Percentiles rank a stretch among this genome's conserved stretches.
Evolutionary conservation across 2,113 vertebrate genomes (phyloP).

Genomic region (Lophius piscatorius): DNA sequence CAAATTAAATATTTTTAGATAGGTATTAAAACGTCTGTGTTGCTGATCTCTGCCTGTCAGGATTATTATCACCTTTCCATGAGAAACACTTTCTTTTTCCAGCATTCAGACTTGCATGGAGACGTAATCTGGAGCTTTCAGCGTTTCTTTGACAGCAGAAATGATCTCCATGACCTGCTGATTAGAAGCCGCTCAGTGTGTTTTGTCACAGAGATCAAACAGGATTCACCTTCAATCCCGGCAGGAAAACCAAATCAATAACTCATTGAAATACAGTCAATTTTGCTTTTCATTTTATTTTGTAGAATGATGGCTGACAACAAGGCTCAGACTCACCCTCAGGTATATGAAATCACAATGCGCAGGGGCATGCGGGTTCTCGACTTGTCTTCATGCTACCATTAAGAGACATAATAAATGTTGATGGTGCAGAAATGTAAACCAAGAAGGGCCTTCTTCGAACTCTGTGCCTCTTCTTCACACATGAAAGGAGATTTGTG

Average conservation of each 20-base stretch:
- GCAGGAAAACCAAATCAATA: conserved; percentile 35
- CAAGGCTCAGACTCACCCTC: conserved; percentile 12
- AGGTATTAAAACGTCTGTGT: too few species aligned
- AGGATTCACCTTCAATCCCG: conserved; percentile 17
- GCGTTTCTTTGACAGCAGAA: conserved; percentile 5
- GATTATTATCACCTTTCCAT: too few species aligned
- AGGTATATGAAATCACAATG: conserved; percentile 42
- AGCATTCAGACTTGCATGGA: not conserved
- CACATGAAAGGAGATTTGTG: too few species aligned
- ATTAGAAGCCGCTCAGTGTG: conserved; percentile 13
- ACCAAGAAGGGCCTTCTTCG: too few species aligned
- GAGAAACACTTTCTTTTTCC: not conserved
- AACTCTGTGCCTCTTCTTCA: too few species aligned
- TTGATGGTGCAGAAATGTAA: too few species aligned
- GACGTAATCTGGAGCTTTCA: not conserved
- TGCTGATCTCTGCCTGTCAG: too few species aligned
- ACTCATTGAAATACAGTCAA: conserved; percentile 32
- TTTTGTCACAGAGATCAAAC: conserved; percentile 13
- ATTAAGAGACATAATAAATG: too few species aligned
- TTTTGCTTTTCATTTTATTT: conserved; percentile 26
- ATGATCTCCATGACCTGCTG: conserved; percentile 1
- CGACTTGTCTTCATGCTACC: conserved; percentile 28
- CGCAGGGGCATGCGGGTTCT: conserved; percentile 34
- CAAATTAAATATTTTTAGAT: too few species aligned
- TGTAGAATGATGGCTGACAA: conserved; percentile 14